Base-by-base conservation (phyloP, 2,888 invertebrate species). In the Caenorhabditis uteleia region DNA sequence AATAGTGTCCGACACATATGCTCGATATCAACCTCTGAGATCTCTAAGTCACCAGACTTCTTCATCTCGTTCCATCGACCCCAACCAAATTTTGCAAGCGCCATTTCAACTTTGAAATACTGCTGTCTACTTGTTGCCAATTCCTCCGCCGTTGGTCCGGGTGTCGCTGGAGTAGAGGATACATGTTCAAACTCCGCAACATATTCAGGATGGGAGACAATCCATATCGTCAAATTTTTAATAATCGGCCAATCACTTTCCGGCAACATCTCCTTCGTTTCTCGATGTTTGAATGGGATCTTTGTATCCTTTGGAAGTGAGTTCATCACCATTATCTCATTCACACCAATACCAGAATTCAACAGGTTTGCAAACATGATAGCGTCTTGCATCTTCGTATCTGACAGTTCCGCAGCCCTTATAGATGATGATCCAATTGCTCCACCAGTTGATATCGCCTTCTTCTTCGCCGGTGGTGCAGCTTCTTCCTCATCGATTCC, bases 21-120 rank as follows among this genome's bases (percentile, higher is more conserved):
- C 86, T 95, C 94, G 64, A 97, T 89, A 80, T 97, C 95, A 60
- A 89, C 88, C 77, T 91, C 90, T 33, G 90, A 89, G 90, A 97
- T 91, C 14, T 95, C 89, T 80, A 97, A 91, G 80, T 94, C 92
- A 73, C 93, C 92, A 85, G 92, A 90, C 71, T 90, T 89, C 46
- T 95, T 87, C 67, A 95, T 93, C 85, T 95, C 95, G 55, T 90
- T 88, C 98, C 98, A 98, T 54, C 98, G 89, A 27, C 94, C 95
- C 98, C 98, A 98, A 34, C 93, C 91, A 80, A 51, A 87, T 84
- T 70, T 72, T n/a, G 69, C 66, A 1, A 81, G 59, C 29, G 79
- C 67, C 45, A 58, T 65, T 46, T 65, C 64, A 10, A 66, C 73
- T 87, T 95, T 95, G 85, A 95, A 97, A 85, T 95, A 95, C 85